These are phyloP conservation scores for Tenthredo livida DNA, from an alignment of 2,888 invertebrate genomes.

Conservation along the genomic window DNA sequence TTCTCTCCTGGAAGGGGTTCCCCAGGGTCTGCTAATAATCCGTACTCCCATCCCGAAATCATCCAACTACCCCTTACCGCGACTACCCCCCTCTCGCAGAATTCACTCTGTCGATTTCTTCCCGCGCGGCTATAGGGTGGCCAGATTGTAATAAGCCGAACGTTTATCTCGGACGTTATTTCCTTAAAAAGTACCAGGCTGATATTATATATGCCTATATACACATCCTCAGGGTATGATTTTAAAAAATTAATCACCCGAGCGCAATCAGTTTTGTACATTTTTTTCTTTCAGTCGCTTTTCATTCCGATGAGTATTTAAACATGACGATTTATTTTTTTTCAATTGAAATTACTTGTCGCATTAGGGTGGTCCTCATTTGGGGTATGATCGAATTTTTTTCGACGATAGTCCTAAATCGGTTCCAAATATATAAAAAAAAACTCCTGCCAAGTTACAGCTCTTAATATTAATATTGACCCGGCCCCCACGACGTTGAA, in stretches of 20 bases:
- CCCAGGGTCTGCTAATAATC: conserved; percentile 48
- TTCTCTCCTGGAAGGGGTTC: not conserved
- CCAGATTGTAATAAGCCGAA: not conserved
- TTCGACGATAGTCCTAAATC: no score
- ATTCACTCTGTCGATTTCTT: not conserved
- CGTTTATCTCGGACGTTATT: not conserved
- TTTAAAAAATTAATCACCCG: no score
- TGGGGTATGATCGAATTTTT: no score
- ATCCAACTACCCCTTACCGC: not conserved
- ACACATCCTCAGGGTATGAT: no score
- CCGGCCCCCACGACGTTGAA: no score
- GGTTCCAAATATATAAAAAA: no score
- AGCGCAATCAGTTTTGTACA: no score
- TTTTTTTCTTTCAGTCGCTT: not conserved
- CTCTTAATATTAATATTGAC: no score
- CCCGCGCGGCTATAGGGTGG: not conserved
- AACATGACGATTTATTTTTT: not conserved
- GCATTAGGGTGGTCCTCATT: no score
- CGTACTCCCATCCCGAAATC: not conserved
- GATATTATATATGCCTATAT: no score
- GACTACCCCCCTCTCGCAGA: not conserved
- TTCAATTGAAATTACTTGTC: not conserved
- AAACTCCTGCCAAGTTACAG: no score
- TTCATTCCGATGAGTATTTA: not conserved
- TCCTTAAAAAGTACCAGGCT: not conserved